Percentiles rank a stretch among this genome's conserved stretches.
Conservation (phyloP, 2,113 vertebrate species). For the Myanophis thanlyinensis region DNA sequence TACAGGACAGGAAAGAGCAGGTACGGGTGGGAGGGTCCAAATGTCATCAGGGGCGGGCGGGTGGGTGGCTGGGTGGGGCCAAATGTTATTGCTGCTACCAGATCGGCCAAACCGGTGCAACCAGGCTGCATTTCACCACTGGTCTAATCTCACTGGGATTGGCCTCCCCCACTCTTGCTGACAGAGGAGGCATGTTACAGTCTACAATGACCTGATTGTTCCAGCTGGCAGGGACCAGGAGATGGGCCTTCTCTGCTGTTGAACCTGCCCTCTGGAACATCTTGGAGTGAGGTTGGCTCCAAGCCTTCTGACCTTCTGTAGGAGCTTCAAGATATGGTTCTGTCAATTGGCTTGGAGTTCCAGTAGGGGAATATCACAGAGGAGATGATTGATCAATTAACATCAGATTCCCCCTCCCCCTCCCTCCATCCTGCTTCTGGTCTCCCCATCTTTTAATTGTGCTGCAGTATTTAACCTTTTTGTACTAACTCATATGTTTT, state of each 20-base stretch:
- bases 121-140: no score
- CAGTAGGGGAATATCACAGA: background rate
- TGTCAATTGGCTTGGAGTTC: background rate
- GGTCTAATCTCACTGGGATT: background rate
- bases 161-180: background rate
- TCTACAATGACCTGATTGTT: background rate
- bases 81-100: no score
- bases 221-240: background rate
- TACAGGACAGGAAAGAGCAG: no score
- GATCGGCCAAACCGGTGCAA: no score
- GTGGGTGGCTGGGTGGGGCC: no score
- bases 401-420: no score
- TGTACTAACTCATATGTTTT: no score
- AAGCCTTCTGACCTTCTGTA: background rate
- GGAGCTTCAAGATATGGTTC: background rate
- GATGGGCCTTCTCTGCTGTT: background rate
- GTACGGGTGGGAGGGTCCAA: no score
- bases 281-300: background rate
- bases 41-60: no score
- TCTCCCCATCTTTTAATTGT: no score
- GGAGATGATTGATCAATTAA: background rate
- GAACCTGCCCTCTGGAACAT: background rate
- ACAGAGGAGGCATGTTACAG: background rate
- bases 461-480: no score
- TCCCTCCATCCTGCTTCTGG: no score